A percentile compares a stretch with the other conserved stretches of the same genome.
These are phyloP conservation scores for Grammomys surdaster DNA, from an alignment of 2,113 vertebrate species.

Conservation along the genomic window DNA sequence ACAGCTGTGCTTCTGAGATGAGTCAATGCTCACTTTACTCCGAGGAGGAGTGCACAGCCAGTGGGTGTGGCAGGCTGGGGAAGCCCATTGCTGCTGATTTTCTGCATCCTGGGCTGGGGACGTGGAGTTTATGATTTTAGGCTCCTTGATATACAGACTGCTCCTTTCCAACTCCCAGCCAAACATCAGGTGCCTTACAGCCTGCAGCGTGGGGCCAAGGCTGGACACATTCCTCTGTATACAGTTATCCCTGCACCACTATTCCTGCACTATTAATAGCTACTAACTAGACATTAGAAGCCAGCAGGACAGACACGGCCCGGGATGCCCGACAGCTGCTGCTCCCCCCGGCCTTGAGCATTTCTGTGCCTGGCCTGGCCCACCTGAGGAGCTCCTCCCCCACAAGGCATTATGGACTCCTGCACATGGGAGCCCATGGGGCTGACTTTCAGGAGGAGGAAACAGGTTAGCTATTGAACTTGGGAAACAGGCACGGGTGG, in stretches of 20 bases:
- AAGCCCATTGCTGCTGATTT: background rate
- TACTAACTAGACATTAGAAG: slow-evolving; percentile 86
- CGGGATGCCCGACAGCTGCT: slow-evolving; percentile 84
- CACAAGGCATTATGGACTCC: slow-evolving; percentile 77
- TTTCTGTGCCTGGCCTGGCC: slow-evolving; percentile 70
- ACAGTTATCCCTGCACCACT: slow-evolving; percentile 87
- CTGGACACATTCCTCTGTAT: slow-evolving; percentile 94
- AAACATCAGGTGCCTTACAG: slow-evolving; percentile 85
- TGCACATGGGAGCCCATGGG: slow-evolving; percentile 77
- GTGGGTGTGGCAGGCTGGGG: background rate
- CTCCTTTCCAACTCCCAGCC: slow-evolving; percentile 77
- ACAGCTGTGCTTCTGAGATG: slow-evolving; percentile 96
- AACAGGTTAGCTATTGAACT: slow-evolving; percentile 77
- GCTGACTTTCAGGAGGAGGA: slow-evolving; percentile 68
- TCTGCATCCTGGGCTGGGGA: slow-evolving; percentile 76
- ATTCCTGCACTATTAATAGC: slow-evolving; percentile 86
- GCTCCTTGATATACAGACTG: slow-evolving; percentile 80
- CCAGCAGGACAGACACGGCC: slow-evolving; percentile 82
- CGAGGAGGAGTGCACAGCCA: slow-evolving; percentile 79
- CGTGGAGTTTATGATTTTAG: slow-evolving; percentile 73
- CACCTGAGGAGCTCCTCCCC: slow-evolving; percentile 50
- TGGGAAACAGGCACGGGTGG: slow-evolving; percentile 69
- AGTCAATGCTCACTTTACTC: slow-evolving; percentile 90
- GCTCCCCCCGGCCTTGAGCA: slow-evolving; percentile 78
- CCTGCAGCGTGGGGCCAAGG: slow-evolving; percentile 84